These are phyloP conservation scores for Actenoides hombroni DNA, from an alignment of 2,113 vertebrate genomes.

Conservation along the genomic window DNA sequence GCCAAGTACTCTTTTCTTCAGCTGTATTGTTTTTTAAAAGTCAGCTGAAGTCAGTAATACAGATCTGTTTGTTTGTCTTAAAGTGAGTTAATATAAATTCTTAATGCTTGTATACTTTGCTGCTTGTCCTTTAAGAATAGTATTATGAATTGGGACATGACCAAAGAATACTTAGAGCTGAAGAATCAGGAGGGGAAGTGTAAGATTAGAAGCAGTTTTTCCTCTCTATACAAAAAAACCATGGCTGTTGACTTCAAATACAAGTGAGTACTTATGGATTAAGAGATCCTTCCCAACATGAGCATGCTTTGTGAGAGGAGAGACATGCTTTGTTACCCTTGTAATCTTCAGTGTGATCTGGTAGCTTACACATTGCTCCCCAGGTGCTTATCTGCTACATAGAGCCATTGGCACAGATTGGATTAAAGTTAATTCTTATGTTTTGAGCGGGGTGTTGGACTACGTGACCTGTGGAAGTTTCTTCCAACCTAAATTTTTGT, in stretches of 20 bases:
- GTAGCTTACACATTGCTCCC: background rate
- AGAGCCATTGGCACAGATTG: background rate
- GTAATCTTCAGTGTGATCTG: fast-evolving
- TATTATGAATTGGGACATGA: background rate
- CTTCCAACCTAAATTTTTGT: background rate
- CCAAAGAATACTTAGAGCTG: background rate
- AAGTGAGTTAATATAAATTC: background rate
- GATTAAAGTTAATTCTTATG: background rate
- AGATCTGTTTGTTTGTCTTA: background rate
- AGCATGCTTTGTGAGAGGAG: background rate
- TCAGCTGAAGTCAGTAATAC: background rate
- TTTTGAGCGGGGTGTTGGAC: background rate
- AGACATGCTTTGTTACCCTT: background rate
- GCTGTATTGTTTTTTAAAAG: background rate
- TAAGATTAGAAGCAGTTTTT: background rate
- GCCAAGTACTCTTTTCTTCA: background rate
- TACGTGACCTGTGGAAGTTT: background rate
- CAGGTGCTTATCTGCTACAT: background rate
- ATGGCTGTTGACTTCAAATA: background rate
- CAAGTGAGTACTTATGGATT: background rate
- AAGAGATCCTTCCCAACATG: background rate
- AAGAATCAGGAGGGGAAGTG: background rate
- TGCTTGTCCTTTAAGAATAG: background rate
- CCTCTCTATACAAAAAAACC: background rate
- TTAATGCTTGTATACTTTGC: background rate